These are phyloP conservation scores for Gnathonemus longibarbis DNA, from an alignment of 2,113 vertebrate genomes.

Conservation along the genomic window DNA sequence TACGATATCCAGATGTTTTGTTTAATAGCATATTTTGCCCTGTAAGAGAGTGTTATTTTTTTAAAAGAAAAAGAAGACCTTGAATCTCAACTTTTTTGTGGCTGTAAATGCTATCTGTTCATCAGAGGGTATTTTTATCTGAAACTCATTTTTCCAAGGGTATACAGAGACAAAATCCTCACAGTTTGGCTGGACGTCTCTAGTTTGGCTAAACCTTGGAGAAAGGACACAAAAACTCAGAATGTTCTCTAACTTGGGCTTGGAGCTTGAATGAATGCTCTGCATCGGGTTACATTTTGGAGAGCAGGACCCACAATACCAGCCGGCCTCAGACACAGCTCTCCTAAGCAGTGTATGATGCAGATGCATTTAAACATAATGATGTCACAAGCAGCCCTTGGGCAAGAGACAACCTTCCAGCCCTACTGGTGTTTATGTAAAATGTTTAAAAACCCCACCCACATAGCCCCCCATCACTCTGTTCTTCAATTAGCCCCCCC, in stretches of 20 bases:
- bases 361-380: background rate
- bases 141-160: background rate
- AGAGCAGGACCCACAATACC: background rate
- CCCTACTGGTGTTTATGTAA: background rate
- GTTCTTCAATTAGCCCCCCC: background rate
- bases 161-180: background rate
- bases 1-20: background rate
- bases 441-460: conserved; percentile 9
- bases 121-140: background rate
- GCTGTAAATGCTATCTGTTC: background rate
- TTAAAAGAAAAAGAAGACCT: background rate
- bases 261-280: background rate
- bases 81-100: background rate
- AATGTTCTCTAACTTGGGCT: background rate
- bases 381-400: background rate
- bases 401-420: background rate
- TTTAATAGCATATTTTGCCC: background rate
- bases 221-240: background rate
- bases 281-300: background rate
- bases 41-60: background rate
- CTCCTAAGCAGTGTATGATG: background rate
- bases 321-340: background rate
- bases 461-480: conserved; percentile 17
- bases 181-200: background rate
- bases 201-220: background rate